Evolutionary conservation across 2,797 vertebrate genomes (phyloP).

Genomic region (Chelonia mydas): DNA sequence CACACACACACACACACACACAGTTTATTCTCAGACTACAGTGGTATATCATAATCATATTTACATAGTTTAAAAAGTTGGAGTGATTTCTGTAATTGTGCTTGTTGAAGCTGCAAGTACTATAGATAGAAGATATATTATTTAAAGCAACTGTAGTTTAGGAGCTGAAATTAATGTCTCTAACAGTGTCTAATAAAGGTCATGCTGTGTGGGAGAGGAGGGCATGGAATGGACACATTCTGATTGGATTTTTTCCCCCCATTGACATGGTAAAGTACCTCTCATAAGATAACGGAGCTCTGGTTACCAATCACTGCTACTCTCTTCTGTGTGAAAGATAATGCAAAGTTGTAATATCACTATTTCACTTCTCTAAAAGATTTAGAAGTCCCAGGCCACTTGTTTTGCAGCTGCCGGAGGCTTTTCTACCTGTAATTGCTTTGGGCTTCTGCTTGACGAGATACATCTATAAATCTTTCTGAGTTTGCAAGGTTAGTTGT

Average conservation of each 20-base stretch:
- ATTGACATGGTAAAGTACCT: background rate
- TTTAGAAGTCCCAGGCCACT: constrained; percentile 69
- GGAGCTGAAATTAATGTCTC: background rate
- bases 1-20: background rate
- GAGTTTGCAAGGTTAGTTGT: constrained; percentile 50
- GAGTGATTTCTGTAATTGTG: constrained; percentile 38
- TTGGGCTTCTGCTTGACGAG: constrained; percentile 62
- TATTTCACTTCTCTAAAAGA: constrained; percentile 63
- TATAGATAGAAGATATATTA: background rate
- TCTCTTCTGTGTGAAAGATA: constrained; percentile 48
- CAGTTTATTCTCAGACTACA: constrained; percentile 17
- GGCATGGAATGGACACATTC: background rate
- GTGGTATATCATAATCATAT: constrained; percentile 50
- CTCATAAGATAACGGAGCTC: background rate
- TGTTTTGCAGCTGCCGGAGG: constrained; percentile 65
- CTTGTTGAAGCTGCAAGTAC: background rate
- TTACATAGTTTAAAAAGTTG: constrained; percentile 42
- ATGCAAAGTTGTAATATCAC: constrained; percentile 59
- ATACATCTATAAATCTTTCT: constrained; percentile 61
- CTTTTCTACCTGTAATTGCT: constrained; percentile 77
- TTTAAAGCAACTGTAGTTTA: background rate
- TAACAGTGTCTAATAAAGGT: background rate
- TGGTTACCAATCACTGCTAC: constrained; percentile 28
- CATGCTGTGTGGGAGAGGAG: background rate
- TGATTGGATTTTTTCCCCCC: background rate